Evolutionary conservation across 2,888 invertebrate genomes (phyloP).

Genomic region (Cheilosia soror): DNA sequence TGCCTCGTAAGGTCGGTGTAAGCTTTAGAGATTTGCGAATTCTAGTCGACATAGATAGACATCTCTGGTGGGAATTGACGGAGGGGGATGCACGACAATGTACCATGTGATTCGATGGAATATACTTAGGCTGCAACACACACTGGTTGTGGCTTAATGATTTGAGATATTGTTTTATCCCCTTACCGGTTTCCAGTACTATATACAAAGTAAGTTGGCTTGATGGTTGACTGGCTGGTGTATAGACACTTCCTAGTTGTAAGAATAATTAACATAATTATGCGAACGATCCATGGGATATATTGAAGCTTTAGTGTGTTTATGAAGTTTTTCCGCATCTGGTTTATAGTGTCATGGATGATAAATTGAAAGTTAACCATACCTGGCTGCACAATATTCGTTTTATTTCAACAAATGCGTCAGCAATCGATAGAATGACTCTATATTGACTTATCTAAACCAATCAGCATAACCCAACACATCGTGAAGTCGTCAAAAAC

Average conservation of each 20-base stretch:
- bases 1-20: conserved; percentile 25
- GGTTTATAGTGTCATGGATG: conserved; percentile 9
- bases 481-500: conserved; percentile 10
- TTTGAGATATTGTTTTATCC: conserved; percentile 17
- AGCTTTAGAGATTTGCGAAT: conserved; percentile 8
- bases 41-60: conserved; percentile 17
- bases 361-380: neutral
- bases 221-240: neutral
- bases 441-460: conserved; percentile 4
- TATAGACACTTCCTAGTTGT: conserved; percentile 64
- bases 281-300: conserved; percentile 20
- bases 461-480: neutral
- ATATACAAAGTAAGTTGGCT: neutral
- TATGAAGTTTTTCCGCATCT: conserved; percentile 18
- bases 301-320: neutral
- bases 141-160: conserved; percentile 19
- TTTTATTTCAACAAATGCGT: neutral
- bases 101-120: conserved; percentile 23
- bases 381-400: neutral
- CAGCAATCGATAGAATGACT: conserved; percentile 8
- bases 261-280: conserved; percentile 59
- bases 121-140: conserved; percentile 6
- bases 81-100: neutral
- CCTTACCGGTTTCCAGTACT: conserved; percentile 28
- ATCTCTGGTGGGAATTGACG: neutral